A percentile compares a stretch with the other conserved stretches of the same genome.
Conservation (phyloP, 2,113 vertebrate genomes). For the Lutjanus erythropterus region DNA sequence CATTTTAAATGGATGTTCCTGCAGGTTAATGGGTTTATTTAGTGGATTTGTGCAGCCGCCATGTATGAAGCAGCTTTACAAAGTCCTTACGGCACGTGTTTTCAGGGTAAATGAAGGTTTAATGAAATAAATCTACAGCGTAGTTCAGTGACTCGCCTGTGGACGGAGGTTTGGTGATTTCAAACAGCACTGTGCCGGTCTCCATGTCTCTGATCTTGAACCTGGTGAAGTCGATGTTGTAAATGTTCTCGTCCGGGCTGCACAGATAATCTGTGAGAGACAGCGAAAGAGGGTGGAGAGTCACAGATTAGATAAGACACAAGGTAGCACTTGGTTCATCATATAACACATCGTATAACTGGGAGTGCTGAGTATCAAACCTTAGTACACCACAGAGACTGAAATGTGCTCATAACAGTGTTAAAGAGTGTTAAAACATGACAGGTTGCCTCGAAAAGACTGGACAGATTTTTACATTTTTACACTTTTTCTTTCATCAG, state of each 20-base stretch:
- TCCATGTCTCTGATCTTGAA: conserved; percentile 99
- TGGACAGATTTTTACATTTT: background rate
- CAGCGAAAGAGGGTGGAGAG: background rate
- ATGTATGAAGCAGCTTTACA: background rate
- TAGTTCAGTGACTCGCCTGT: conserved; percentile 80
- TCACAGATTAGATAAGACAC: background rate
- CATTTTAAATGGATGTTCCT: background rate
- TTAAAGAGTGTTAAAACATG: background rate
- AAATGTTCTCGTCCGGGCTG: conserved; percentile 94
- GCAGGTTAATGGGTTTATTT: background rate
- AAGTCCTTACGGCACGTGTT: background rate
- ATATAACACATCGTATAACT: background rate
- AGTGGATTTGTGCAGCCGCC: background rate
- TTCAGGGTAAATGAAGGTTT: background rate
- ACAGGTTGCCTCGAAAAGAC: background rate
- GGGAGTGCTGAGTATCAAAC: background rate
- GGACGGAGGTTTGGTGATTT: conserved; percentile 96
- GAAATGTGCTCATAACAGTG: background rate
- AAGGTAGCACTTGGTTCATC: background rate
- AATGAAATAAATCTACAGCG: background rate
- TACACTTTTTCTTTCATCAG: background rate
- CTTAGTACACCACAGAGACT: background rate
- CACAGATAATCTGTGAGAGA: conserved; percentile 92
- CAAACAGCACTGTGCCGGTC: conserved; percentile 95
- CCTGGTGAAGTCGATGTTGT: conserved; percentile 96